Percentiles rank a stretch among this genome's conserved stretches.
Conservation (phyloP, 2,113 vertebrate genomes). For the Brachypodius melanocephalos region DNA sequence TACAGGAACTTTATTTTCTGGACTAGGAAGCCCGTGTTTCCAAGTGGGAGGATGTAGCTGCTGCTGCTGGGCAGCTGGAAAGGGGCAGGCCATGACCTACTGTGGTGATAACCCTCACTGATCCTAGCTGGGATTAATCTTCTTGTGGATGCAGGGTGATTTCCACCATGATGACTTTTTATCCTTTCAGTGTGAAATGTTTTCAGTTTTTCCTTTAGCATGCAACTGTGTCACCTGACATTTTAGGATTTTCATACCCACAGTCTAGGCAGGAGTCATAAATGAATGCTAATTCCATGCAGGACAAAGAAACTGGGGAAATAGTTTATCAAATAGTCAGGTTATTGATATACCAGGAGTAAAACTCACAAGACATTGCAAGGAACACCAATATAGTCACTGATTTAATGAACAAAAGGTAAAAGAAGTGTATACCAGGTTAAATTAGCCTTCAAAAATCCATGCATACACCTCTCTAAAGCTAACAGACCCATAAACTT, state of each 20-base stretch:
- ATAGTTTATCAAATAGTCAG: background rate
- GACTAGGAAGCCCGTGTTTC: background rate
- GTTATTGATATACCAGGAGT: background rate
- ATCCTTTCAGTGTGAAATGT: background rate
- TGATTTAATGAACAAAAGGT: background rate
- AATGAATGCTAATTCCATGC: background rate
- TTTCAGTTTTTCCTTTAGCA: background rate
- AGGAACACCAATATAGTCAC: background rate
- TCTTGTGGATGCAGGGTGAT: background rate
- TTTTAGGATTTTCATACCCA: background rate
- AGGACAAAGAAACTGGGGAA: background rate
- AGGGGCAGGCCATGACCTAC: background rate
- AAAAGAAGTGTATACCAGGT: background rate
- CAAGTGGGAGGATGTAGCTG: background rate
- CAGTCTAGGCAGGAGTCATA: background rate
- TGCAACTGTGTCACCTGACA: background rate
- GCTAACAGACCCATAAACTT: background rate
- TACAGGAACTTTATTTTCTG: background rate
- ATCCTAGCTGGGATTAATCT: background rate
- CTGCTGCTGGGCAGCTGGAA: background rate
- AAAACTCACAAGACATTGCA: background rate
- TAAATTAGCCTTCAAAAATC: background rate
- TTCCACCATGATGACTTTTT: background rate
- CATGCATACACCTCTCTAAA: background rate
- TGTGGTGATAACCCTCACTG: accelerated